Evolutionary conservation across 2,888 invertebrate genomes (phyloP), one percentile per base, ranked within the genome.

Genomic region (Apeira syringaria): DNA sequence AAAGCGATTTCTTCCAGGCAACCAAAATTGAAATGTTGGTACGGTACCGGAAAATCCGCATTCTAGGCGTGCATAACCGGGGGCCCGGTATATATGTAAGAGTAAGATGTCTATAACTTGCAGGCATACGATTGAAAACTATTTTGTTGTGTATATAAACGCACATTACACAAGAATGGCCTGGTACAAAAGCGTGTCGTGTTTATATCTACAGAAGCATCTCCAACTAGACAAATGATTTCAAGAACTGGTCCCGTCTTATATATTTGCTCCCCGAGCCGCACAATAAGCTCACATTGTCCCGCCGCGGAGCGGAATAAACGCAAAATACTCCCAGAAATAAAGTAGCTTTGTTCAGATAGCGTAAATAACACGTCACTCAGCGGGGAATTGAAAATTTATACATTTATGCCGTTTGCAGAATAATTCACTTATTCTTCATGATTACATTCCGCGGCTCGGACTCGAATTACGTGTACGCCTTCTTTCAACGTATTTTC

Each of bases 301-400:
- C 13, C 32, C 22, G 22, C 35, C 32, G 8, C 30, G 25, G 35
- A 32, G 13, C 17, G 13, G 18, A 33, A 28, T 35, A 36, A 42
- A 38, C 37, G 29, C 34, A 33, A 44, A 46, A 39, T 38, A 49
- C 41, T 24, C 27, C 11, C 27, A 24, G 17, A 43, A 41, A 35
- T 27, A 36, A 55, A 61, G 53, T 42, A 47, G 59, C 53, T 61
- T 58, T 50, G 47, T 34, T 34, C 25, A 65, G 69, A 71, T 69
- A 67, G 59, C 53, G 64, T 44, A 69, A 72, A 73, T 73, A 68
- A 64, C 59, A 50, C 59, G 65, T 68, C 68, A 62, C 58, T 39
- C 42, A 30, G 32, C 57, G 60, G 61, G 55, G 57, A 61, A 72
- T 70, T 67, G 67, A 56, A 61, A 68, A 71, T 71, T 61, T 71